These are phyloP conservation scores for Formica exsecta DNA, from an alignment of 1,140 invertebrate genomes.

Conservation along the genomic window DNA sequence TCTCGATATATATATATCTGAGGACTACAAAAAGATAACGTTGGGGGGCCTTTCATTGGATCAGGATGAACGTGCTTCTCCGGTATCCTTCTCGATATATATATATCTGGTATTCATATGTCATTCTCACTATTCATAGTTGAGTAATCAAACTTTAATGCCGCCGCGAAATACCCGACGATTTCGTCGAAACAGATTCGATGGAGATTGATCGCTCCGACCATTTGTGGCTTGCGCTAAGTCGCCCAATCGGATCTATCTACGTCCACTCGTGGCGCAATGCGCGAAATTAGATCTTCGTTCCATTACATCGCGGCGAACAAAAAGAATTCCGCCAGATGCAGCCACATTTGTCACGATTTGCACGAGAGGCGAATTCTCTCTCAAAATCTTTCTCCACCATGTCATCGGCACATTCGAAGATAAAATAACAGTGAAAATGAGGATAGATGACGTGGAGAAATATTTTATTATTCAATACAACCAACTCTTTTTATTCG, in stretches of 20 bases:
- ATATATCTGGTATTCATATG: conserved; percentile 20
- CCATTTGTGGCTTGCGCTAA: conserved; percentile 57
- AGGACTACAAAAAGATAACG: background rate
- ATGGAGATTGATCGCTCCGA: conserved; percentile 54
- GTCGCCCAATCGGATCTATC: conserved; percentile 56
- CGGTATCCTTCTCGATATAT: background rate
- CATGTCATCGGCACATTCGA: conserved; percentile 29
- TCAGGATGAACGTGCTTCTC: background rate
- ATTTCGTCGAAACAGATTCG: conserved; percentile 47
- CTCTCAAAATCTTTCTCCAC: conserved; percentile 19
- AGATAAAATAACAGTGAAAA: conserved; percentile 22
- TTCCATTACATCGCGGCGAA: conserved; percentile 51
- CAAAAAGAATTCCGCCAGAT: conserved; percentile 51
- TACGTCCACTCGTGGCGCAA: conserved; percentile 51
- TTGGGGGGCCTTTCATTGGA: background rate
- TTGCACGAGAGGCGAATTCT: conserved; percentile 45
- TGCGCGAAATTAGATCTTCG: conserved; percentile 57
- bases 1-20: background rate
- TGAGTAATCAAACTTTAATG: conserved; percentile 58
- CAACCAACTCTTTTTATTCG: background rate
- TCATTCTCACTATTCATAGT: conserved; percentile 39
- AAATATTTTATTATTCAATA: conserved; percentile 23
- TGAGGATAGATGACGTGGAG: background rate
- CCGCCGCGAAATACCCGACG: conserved; percentile 9
- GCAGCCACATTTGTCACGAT: conserved; percentile 60